Percentiles rank a stretch among this genome's conserved stretches.
Evolutionary conservation across 2,113 vertebrate species (phyloP).

Genomic region (Ardeotis arabs): DNA sequence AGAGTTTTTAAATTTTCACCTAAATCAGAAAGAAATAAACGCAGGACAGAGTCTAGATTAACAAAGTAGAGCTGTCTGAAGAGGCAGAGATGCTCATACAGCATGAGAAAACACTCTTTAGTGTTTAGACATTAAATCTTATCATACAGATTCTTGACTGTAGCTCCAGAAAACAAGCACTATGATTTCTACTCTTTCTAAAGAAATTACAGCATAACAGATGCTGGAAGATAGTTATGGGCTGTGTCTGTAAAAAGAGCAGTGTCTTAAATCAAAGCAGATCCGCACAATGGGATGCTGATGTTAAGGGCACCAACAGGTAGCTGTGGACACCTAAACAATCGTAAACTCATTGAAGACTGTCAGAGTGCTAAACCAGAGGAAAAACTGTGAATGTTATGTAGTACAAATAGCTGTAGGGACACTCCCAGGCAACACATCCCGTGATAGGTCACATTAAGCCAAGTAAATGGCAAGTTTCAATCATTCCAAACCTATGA

Average conservation of each 20-base stretch:
- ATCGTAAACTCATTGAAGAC: background rate
- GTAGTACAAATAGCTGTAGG: background rate
- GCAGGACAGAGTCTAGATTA: background rate
- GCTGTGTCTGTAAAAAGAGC: background rate
- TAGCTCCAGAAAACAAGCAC: background rate
- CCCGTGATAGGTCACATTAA: accelerated
- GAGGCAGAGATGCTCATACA: background rate
- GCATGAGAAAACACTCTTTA: background rate
- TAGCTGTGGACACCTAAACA: background rate
- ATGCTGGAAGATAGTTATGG: background rate
- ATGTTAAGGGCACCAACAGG: background rate
- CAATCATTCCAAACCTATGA: background rate
- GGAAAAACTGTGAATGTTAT: accelerated
- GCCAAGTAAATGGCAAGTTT: background rate
- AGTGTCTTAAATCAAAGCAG: background rate
- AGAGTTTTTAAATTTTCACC: background rate
- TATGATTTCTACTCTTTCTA: background rate
- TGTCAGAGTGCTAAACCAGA: background rate
- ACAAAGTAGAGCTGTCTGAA: background rate
- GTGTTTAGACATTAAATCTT: background rate
- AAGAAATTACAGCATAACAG: background rate
- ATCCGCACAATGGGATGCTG: background rate
- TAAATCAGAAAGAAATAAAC: background rate
- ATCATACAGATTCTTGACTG: background rate
- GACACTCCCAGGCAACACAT: background rate